phyloP scores from a whole-genome alignment of 2,113 vertebrate genomes.

The Pelobates fuscus region DNA sequence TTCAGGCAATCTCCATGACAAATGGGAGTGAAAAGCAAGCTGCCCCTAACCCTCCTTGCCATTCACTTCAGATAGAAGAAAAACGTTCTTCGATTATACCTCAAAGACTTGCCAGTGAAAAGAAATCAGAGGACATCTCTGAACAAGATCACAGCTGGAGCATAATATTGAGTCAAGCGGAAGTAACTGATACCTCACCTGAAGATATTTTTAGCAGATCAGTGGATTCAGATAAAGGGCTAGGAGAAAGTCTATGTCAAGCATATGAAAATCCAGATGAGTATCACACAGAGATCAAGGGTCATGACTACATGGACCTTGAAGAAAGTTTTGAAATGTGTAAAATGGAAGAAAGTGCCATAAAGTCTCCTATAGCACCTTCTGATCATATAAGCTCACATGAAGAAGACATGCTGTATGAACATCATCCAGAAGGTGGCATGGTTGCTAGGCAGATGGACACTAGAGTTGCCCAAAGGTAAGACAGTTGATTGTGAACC shows the following conservation, averaged over 20 bases:
- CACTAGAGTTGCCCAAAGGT: constrained; percentile 54
- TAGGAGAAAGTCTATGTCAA: constrained; percentile 45
- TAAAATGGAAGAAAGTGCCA: constrained; percentile 8
- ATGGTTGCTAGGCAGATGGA: constrained; percentile 46
- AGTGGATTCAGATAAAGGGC: constrained; percentile 56
- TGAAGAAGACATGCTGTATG: constrained; percentile 56
- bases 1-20: constrained; percentile 58
- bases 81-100: constrained; percentile 62
- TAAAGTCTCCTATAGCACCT: neutral
- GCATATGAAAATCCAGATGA: constrained; percentile 30
- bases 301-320: constrained; percentile 54
- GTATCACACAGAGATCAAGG: constrained; percentile 35
- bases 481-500: constrained; percentile 59
- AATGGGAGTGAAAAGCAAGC: constrained; percentile 55
- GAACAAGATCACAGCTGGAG: constrained; percentile 67
- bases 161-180: constrained; percentile 63
- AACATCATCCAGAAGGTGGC: constrained; percentile 43
- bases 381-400: constrained; percentile 26
- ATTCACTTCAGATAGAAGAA: constrained; percentile 67
- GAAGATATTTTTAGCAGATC: constrained; percentile 60
- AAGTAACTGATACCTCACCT: constrained; percentile 57
- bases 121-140: constrained; percentile 63
- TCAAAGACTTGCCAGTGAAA: constrained; percentile 68
- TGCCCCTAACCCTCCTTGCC: constrained; percentile 58
- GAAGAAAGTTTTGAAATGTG: constrained; percentile 50